Evolutionary conservation across 1,140 invertebrate species (phyloP), one percentile per base, ranked within the genome.

Genomic region (Anoplophora glabripennis): DNA sequence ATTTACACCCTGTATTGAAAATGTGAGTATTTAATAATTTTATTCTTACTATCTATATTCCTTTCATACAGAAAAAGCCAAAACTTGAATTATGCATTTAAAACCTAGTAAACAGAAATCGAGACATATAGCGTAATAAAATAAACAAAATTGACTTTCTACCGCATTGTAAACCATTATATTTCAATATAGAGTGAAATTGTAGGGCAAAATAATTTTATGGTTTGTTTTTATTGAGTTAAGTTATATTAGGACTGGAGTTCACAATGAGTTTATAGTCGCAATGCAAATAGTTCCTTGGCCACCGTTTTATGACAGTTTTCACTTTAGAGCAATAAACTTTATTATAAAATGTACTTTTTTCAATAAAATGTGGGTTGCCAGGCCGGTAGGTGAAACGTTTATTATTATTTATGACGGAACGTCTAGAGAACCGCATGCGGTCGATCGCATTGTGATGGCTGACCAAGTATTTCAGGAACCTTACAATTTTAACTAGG

Each of bases 371-470:
- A 52, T 52, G 37, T 52, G 36, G 49, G 49, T 52, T 52, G 40
- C 34, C 21, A 8, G 36, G 37, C n/a, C 35, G 18, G 34, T 28
- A 28, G 21, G 21, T 28, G 21, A 28, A 28, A 28, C 21, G n/a
- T 52, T 52, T 52, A 52, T 52, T 52, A 52, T 40, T 40, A 52
- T 52, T 52, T 52, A 52, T 38, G 49, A 52, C 49, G 10, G 10
- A n/a, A 33, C 15, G 17, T 52, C 34, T 38, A 14, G 15, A 17
- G 14, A 52, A 38, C 49, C 49, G 49, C 49, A 52, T 52, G 49
- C 49, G 49, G 49, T 52, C 49, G 28, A 11, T 10, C 12, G 40
- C 28, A 52, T 35, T 52, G 34, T 38, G 36, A 35, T 15, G 40
- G 21, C 21, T 21, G 37, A 52, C 12, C 49, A 17, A 38, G 8